Conservation (phyloP, 2,888 invertebrate species). For the Eristalis pertinax region DNA sequence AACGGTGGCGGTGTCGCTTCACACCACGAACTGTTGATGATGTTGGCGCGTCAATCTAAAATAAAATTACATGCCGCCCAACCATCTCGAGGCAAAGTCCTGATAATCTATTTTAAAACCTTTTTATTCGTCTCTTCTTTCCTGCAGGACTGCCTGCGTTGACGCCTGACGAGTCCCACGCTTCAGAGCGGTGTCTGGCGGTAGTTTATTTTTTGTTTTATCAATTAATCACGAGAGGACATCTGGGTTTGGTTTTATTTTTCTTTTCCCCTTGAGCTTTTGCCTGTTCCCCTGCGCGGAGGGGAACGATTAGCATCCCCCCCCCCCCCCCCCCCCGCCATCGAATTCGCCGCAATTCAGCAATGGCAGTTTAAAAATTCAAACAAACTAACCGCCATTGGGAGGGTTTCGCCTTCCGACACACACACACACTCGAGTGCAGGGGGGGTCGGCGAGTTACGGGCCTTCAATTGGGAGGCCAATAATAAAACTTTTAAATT, state of each 20-base stretch:
- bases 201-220: slow-evolving; percentile 11
- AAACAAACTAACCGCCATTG: background rate
- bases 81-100: slow-evolving; percentile 42
- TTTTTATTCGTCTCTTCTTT: slow-evolving; percentile 46
- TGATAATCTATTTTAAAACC: slow-evolving; percentile 60
- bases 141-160: background rate
- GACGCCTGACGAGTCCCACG: background rate
- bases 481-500: slow-evolving; percentile 48
- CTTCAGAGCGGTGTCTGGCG: slow-evolving; percentile 19
- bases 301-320: background rate
- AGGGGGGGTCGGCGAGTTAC: background rate
- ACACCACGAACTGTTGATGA: slow-evolving; percentile 55
- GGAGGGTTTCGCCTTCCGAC: background rate
- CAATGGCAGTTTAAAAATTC: slow-evolving; percentile 18
- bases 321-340: no score
- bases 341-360: slow-evolving; percentile 63
- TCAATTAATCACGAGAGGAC: slow-evolving; percentile 17
- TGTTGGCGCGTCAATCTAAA: slow-evolving; percentile 39
- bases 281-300: background rate
- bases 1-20: slow-evolving; percentile 1
- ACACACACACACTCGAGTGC: background rate
- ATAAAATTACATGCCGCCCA: slow-evolving; percentile 52
- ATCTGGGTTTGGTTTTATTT: slow-evolving; percentile 7
- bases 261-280: background rate
- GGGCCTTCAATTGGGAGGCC: background rate